Evolutionary conservation across 2,888 invertebrate species (phyloP), one percentile per base, ranked within the genome.

Genomic region (Dolichomitus sp.): DNA sequence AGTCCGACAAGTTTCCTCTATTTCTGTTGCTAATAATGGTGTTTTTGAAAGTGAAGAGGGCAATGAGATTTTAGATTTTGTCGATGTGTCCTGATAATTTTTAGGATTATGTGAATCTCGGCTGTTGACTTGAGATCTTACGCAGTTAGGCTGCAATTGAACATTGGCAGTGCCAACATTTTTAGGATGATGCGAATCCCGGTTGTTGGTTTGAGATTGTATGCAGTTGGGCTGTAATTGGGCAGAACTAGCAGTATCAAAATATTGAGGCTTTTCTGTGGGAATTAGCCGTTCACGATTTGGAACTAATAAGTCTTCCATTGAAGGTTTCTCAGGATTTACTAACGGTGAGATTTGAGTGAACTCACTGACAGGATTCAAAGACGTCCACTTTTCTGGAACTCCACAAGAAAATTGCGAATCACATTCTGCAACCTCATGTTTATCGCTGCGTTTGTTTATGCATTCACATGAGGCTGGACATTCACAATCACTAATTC

Each of bases 391-490:
- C 27, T 12, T 27, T 4, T 59, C 42, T 4, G n/a, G 30, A 45
- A 27, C 45, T 14, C 9, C 11, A 37, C 57, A 72, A 0, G 72
- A 65, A 80, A 61, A 77, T 12, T 72, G 48, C 4, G 70, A 81
- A 23, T 79, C 79, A 57, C 80, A 75, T n/a, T 75, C 23, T 7
- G 37, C 66, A 5, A 50, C 0, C 12, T 40, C 19, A 14, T 33
- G 48, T 19, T 63, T 50, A n/a, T 48, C 14, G 6, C 57, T 69
- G 12, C 19, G 14, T 74, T 78, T 76, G 63, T 81, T 81, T 14
- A 42, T 40, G 52, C 75, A 81, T 9, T 6, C 48, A 37, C 80
- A 77, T 1, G 61, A 61, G 17, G 77, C 73, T 33, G 68, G 83
- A 77, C 83, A 80, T 19, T 48, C 77, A 23, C 83, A 83, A 42